Evolutionary conservation across 2,888 invertebrate genomes (phyloP), one percentile per base, ranked within the genome.

Genomic region (Megaustenia siamemsis): DNA sequence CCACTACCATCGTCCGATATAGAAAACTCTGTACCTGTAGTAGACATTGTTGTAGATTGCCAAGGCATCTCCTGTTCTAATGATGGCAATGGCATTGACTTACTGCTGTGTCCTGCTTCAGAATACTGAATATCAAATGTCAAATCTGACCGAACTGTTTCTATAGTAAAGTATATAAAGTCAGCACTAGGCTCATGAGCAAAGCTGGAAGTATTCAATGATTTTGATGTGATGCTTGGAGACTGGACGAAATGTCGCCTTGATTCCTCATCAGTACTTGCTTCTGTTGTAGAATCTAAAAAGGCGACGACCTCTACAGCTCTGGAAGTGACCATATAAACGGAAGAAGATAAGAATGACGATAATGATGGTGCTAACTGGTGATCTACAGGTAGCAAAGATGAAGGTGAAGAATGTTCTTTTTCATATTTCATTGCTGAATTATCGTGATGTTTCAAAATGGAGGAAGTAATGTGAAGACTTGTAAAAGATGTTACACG

Each of bases 251-350:
- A 15, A 40, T 38, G 15, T 24, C 24, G 24, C n/a, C 45, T 49
- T 12, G 32, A 49, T 8, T 49, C 49, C 49, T 15, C 35, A 49
- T 21, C 69, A 18, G 38, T 24, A 40, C 73, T 49, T 32, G 28
- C 24, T 49, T 56, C 38, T 12, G 38, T 0, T n/a, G 77, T n/a
- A 45, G 60, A 12, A 56, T 15, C 35, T 24, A 60, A 24, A 60
- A 73, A 45, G 1, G 75, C 75, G 0, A 56, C 1, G 40, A 77
- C 21, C 38, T 77, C 77, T n/a, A 77, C 60, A 2, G 38, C 24
- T 77, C 77, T 18, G 1, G 77, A 77, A 10, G 77, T 77, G 6
- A 77, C 60, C 77, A 77, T 38, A 8, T 18, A 56, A 38, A 15
- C 56, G 4, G 60, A 40, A 28, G 56, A 56, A 2, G 60, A 28